phyloP scores from a whole-genome alignment of 2,113 vertebrate genomes.

The Aspiorhynchus laticeps region DNA sequence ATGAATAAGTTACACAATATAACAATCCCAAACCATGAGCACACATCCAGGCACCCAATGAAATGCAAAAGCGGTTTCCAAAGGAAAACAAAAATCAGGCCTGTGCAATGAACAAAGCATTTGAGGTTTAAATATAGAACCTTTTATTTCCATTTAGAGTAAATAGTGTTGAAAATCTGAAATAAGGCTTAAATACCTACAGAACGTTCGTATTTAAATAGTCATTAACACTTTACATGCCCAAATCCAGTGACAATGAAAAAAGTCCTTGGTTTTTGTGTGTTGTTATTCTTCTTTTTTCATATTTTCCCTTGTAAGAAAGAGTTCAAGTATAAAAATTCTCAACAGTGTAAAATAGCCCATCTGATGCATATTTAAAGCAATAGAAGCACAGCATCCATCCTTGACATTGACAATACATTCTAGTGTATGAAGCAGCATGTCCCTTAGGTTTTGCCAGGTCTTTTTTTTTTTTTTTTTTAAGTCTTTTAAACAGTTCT shows the following conservation, averaged over 20 bases:
- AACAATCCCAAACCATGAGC: neutral
- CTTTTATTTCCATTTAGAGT: conserved; percentile 94
- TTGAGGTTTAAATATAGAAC: conserved; percentile 71
- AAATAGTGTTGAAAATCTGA: conserved; percentile 92
- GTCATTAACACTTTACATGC: conserved; percentile 88
- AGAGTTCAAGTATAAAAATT: conserved; percentile 99
- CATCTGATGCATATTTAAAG: conserved; percentile 90
- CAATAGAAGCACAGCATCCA: conserved; percentile 94
- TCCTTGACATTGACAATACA: conserved; percentile 84
- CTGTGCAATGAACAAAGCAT: conserved; percentile 33
- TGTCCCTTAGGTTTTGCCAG: conserved; percentile 73
- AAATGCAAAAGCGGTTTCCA: neutral
- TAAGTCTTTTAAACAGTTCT: conserved; percentile 67
- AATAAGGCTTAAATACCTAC: conserved; percentile 90
- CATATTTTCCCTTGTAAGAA: conserved; percentile 99
- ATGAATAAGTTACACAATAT: neutral
- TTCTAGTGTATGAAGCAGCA: conserved; percentile 92
- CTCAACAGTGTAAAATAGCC: conserved; percentile 98
- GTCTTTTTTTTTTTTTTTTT: conserved; percentile 48
- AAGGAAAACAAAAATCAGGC: conserved; percentile 57
- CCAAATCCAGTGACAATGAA: conserved; percentile 94
- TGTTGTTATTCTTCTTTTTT: conserved; percentile 51
- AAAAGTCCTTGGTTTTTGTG: conserved; percentile 85
- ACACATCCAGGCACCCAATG: neutral
- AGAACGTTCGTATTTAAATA: conserved; percentile 90